Evolutionary conservation across 2,888 invertebrate species (phyloP).

Genomic region (Xanthia icteritia): DNA sequence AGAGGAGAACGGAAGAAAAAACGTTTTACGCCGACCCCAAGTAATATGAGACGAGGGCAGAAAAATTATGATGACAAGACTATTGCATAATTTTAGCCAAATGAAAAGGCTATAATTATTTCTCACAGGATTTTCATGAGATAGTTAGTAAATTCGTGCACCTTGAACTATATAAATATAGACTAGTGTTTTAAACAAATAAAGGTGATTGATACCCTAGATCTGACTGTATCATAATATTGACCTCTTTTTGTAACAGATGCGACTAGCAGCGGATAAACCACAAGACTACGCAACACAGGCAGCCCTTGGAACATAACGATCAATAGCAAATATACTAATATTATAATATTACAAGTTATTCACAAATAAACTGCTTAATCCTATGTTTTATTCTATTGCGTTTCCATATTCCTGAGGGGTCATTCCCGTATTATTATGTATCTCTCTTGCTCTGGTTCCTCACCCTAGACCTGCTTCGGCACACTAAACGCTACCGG

Average conservation of each 20-base stretch:
- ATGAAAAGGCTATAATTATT: not conserved
- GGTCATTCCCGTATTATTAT: too few species aligned
- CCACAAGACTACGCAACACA: not conserved
- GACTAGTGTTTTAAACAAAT: not conserved
- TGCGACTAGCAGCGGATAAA: constrained; percentile 40
- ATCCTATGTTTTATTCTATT: not conserved
- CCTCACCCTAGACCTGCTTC: too few species aligned
- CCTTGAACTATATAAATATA: not conserved
- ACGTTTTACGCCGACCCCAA: too few species aligned
- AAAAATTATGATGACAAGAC: too few species aligned
- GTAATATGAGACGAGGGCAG: not conserved
- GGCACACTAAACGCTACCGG: too few species aligned
- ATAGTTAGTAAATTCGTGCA: not conserved
- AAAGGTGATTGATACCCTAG: not conserved
- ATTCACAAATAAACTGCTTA: constrained; percentile 27
- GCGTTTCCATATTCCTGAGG: not conserved
- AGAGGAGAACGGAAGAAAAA: too few species aligned
- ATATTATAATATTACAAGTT: constrained; percentile 6
- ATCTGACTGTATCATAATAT: not conserved
- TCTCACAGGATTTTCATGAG: not conserved
- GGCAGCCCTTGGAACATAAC: not conserved
- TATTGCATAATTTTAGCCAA: not conserved
- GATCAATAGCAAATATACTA: not conserved
- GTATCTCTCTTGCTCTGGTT: too few species aligned
- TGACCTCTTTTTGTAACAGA: constrained; percentile 9